Percentiles rank a stretch among this genome's conserved stretches.
Conservation (phyloP, 2,888 invertebrate species). For the Schrankia costaestrigalis region DNA sequence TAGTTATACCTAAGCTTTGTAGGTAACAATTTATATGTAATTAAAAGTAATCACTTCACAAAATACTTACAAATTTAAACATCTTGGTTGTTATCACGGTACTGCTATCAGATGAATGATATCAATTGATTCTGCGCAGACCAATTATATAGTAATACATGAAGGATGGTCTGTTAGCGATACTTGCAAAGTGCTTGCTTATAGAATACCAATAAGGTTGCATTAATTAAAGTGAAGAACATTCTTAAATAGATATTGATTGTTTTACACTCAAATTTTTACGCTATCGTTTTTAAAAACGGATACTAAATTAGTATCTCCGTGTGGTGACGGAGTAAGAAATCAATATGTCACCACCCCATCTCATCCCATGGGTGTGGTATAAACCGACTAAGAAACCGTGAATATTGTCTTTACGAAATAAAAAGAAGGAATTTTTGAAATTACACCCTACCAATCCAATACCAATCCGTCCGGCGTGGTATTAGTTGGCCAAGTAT, state of each 20-base stretch:
- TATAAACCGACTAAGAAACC: too few species aligned
- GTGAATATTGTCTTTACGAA: too few species aligned
- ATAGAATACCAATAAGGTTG: not conserved
- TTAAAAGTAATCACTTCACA: slow-evolving; percentile 12
- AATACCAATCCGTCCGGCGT: too few species aligned
- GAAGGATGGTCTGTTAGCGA: too few species aligned
- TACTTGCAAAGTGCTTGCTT: slow-evolving; percentile 2
- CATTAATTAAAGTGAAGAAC: not conserved
- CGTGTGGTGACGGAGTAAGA: not conserved
- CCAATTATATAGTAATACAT: slow-evolving; percentile 34
- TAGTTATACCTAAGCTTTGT: not conserved
- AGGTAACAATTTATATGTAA: not conserved
- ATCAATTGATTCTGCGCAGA: slow-evolving; percentile 9
- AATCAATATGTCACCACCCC: too few species aligned
- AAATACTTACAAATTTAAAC: slow-evolving; percentile 69
- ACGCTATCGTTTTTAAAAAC: too few species aligned
- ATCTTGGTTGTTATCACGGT: slow-evolving; percentile 37
- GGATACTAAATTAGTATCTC: too few species aligned
- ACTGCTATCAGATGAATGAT: slow-evolving; percentile 36
- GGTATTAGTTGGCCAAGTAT: too few species aligned
- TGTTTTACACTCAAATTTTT: too few species aligned
- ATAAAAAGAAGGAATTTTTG: too few species aligned
- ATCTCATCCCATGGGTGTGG: too few species aligned
- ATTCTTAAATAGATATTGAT: not conserved
- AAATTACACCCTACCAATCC: too few species aligned